Base-by-base conservation (phyloP, 2,797 vertebrate species). In the Percopsis omiscomaycus region DNA sequence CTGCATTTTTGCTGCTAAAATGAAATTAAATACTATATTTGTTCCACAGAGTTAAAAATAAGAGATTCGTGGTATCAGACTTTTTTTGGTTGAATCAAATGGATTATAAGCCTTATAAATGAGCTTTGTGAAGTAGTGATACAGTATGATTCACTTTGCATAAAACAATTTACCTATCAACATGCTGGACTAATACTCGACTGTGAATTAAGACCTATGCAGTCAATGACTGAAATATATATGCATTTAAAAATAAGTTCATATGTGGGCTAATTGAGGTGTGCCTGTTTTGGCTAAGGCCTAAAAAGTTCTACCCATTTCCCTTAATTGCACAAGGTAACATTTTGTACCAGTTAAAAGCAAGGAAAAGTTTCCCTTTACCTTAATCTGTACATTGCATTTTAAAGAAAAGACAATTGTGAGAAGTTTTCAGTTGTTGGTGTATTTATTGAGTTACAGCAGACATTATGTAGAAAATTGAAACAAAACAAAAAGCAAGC, bases 401-500 rank as follows among this genome's bases (percentile, higher is more conserved):
- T 42, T 42, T 42, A 42, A 22, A 22, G 22, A 22, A 22, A 22
- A 42, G 37, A 42, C 6, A 42, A 42, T 42, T 42, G 37, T 2
- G 22, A 22, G 22, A 42, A 6, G 9, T 50, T 82, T 76, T 79
- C 70, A 87, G 81, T 86, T 80, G 79, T 83, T 84, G 84, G 83
- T 87, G 83, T 90, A 75, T 93, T 93, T 92, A 94, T 93, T 93
- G 85, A 88, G 76, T 89, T 92, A 90, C 89, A 93, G 92, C 89
- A 95, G 94, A 94, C 90, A 90, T 93, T 93, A 93, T 91, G 94
- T 95, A 94, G 92, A 88, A 89, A 91, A 89, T 80, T 75, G 88
- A 91, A 88, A 88, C 61, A 83, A 61, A 71, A 84, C 87, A 88
- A 86, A 81, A 61, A 74, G 85, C 88, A 89, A 86, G 85, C 89